Base-by-base conservation (phyloP, 2,797 vertebrate species). In the Moxostoma hubbsi region DNA sequence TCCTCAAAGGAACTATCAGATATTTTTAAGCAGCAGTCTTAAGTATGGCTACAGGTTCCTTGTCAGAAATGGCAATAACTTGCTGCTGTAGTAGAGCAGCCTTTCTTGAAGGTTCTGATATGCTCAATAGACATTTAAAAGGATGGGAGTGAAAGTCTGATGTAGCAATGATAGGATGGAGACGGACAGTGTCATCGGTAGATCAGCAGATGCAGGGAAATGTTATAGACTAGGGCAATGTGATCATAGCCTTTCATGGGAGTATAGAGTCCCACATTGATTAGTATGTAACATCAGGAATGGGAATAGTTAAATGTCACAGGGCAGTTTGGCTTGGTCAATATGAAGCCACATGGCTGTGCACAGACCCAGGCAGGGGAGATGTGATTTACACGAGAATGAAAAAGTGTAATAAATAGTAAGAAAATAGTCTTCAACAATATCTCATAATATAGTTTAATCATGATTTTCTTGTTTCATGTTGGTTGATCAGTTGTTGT, bases 361-460 rank as follows among this genome's bases (percentile, higher is more conserved):
- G 16, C 73, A 70, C 63, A 81, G 24, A 68, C 50, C 15, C n/a
- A 36, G 64, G 43, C 63, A 55, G 59, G 73, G 45, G 62, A 85
- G 73, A 78, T 54, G 12, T 49, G 58, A 36, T 36, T 49, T 75
- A 80, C 53, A 77, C 75, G 82, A 82, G 63, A 88, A 69, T 81
- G 64, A 86, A 77, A 74, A 85, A 87, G 89, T 88, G 79, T 84
- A 87, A 89, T 36, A 36, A 18, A 16, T 53, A 15, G 36, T 18
- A 46, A 79, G 78, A 73, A 82, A 75, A 84, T 85, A 80, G 4
- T 36, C 36, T 36, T 36, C 36, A 36, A 5, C 36, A 36, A 36
- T 36, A 36, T 36, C 36, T 36, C 36, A 36, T 36, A 36, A 36
- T 36, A 36, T 36, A 36, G 36, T 36, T 36, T 36, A 36, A 36